These are phyloP conservation scores for Papilio elwesi DNA, from an alignment of 2,888 invertebrate genomes.

Conservation along the genomic window DNA sequence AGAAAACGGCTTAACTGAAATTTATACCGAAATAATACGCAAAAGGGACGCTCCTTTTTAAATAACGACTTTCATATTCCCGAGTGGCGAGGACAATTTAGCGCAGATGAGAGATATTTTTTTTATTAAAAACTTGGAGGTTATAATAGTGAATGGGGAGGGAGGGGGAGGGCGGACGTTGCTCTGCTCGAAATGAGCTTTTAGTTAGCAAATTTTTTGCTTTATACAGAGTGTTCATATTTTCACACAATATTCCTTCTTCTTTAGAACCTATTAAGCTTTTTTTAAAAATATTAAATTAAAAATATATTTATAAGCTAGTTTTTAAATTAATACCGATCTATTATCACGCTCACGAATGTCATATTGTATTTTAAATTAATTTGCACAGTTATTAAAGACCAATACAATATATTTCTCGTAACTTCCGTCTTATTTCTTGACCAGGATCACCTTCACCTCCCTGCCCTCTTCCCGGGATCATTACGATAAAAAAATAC, in stretches of 20 bases:
- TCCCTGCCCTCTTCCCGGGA: no score
- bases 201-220: slow-evolving; percentile 69
- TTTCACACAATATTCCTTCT: neutral
- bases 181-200: slow-evolving; percentile 79
- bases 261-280: no score
- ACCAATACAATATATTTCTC: no score
- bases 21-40: slow-evolving; percentile 82
- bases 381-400: no score
- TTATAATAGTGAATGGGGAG: slow-evolving; percentile 56
- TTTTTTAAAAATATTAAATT: no score
- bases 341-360: no score
- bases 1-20: slow-evolving; percentile 72
- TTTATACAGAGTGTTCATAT: slow-evolving; percentile 54
- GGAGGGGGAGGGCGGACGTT: slow-evolving; percentile 63
- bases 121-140: slow-evolving; percentile 74
- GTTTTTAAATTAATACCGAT: no score
- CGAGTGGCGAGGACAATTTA: slow-evolving; percentile 79
- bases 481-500: no score
- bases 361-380: no score
- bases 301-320: neutral
- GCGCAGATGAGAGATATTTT: slow-evolving; percentile 80
- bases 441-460: no score
- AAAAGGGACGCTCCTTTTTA: slow-evolving; percentile 76
- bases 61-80: slow-evolving; percentile 84
- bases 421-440: no score